Percentiles rank a stretch among this genome's conserved stretches.
phyloP scores from a whole-genome alignment of 2,888 invertebrate species.

The Plebejus anna region DNA sequence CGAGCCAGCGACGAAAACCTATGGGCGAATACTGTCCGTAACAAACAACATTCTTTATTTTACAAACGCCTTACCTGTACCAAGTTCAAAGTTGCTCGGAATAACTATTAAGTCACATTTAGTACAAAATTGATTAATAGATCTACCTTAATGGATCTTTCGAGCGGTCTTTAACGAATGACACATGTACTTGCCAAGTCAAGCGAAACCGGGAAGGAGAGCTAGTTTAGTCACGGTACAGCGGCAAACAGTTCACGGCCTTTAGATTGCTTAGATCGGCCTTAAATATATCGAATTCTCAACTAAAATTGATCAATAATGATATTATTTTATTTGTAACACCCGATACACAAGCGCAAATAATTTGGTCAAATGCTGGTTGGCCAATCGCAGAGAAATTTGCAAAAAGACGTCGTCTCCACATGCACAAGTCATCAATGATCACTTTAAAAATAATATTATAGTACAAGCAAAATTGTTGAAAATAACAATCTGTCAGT shows the following conservation, averaged over 20 bases:
- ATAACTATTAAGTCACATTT: background rate
- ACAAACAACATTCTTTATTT: background rate
- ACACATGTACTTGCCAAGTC: background rate
- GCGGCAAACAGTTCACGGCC: slow-evolving; percentile 34
- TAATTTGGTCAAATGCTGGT: background rate
- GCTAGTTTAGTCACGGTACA: slow-evolving; percentile 14
- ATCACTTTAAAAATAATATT: too few species aligned
- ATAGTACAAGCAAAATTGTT: too few species aligned
- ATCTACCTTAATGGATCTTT: background rate
- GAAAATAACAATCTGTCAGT: too few species aligned
- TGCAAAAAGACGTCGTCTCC: too few species aligned
- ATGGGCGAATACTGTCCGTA: too few species aligned
- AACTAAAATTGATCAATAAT: background rate
- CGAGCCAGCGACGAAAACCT: too few species aligned
- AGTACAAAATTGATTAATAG: background rate
- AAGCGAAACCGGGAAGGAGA: slow-evolving; percentile 6
- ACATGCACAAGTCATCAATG: too few species aligned
- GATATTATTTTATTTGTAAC: background rate
- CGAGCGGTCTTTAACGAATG: background rate
- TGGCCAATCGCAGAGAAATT: too few species aligned
- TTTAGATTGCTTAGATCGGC: slow-evolving; percentile 31
- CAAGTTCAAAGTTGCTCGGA: background rate
- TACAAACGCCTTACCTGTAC: background rate
- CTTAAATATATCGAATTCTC: slow-evolving; percentile 24
- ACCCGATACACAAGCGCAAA: background rate